A percentile compares a stretch with the other conserved stretches of the same genome.
These are phyloP conservation scores for Disparrhopalites patrizii DNA, from an alignment of 2,888 invertebrate genomes.

Conservation along the genomic window DNA sequence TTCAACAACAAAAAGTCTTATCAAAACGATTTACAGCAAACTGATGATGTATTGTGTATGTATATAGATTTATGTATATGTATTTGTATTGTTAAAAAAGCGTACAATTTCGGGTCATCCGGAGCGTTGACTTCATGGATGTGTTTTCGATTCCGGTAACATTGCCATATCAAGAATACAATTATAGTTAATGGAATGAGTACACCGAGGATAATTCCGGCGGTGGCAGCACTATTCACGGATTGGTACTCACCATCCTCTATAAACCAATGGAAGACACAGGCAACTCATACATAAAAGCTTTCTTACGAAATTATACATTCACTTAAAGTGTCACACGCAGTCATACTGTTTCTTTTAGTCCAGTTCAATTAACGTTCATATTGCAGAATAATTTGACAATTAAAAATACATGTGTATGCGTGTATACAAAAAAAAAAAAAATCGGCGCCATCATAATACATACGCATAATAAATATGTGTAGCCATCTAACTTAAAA, in stretches of 20 bases:
- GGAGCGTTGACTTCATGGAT: constrained; percentile 13
- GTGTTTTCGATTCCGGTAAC: constrained; percentile 27
- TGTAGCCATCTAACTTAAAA: no score
- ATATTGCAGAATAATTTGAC: no score
- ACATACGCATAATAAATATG: no score
- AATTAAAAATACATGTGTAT: no score
- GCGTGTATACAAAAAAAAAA: no score
- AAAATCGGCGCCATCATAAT: no score
- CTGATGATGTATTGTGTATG: neutral
- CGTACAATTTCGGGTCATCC: constrained; percentile 22
- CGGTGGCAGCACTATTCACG: constrained; percentile 54
- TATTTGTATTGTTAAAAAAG: neutral
- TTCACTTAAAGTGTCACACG: no score
- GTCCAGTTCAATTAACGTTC: no score
- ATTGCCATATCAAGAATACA: constrained; percentile 33
- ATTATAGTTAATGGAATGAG: constrained; percentile 64
- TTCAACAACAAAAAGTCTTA: neutral
- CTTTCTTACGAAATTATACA: no score
- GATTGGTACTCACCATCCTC: constrained; percentile 47
- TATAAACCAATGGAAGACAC: no score
- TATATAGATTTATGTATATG: neutral
- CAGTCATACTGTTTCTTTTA: no score
- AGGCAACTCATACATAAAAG: no score
- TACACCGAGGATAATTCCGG: constrained; percentile 71
- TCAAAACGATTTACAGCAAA: neutral